Evolutionary conservation across 1,140 invertebrate species (phyloP), one percentile per base, ranked within the genome.

Genomic region (Euglossa dilemma): DNA sequence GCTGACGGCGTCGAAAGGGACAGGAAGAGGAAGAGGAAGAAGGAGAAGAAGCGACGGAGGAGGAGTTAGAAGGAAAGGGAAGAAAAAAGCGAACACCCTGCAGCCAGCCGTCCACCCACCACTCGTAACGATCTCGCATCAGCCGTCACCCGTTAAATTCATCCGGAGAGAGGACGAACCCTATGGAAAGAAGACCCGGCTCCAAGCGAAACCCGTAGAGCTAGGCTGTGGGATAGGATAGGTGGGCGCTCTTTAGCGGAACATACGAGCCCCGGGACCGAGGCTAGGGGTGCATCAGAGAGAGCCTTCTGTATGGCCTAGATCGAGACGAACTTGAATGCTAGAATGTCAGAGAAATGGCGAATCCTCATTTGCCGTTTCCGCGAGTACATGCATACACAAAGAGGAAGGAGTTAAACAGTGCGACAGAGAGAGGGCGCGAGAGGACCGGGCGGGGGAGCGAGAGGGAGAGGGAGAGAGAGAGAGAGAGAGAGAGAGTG

Each of bases 341-440:
- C 91, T 93, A 90, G 89, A 92, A 93, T 92, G 93, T 93, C 92
- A 92, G 92, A 91, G 92, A 91, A 92, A 92, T 91, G 91, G 91
- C 86, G 87, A 93, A 92, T 93, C 90, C 92, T 94, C 93, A 93
- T 94, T 94, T 93, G 90, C 90, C 90, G 91, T 93, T 91, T 93
- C 84, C 86, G 88, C 87, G 90, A 91, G 85, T 85, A 92, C 89
- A 87, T 90, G 89, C 89, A 90, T 90, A 85, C 71, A 89, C 54
- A 76, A 75, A 36, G 79, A 73, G 61, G 77, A 71, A 81, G 76
- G 76, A 86, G 64, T 50, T 28, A 18, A 45, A 56, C 28, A 43
- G 57, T 52, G 57, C 63, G 66, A 63, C 57, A 69, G 47, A 75
- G 71, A 80, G 70, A 72, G 80, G 63, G 72, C 81, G 86, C 66